A percentile compares a stretch with the other conserved stretches of the same genome.
Evolutionary conservation across 1,140 invertebrate species (phyloP).

Genomic region (Drosophila mojavensis): DNA sequence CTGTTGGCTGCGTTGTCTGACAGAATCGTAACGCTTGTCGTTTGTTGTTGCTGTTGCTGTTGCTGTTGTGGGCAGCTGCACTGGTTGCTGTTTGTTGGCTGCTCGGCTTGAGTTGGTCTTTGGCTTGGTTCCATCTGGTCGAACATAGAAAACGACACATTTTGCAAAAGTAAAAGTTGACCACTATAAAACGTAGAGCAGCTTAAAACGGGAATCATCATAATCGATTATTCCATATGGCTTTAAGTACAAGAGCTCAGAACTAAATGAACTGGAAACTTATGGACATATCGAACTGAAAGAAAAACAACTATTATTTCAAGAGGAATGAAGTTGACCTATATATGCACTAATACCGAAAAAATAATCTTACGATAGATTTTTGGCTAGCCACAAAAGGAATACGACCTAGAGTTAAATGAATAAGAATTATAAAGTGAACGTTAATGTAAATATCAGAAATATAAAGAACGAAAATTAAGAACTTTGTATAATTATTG

Average conservation of each 20-base stretch:
- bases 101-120: constrained; percentile 24
- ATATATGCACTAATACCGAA: too few relatives aligned
- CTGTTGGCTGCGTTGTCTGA: constrained; percentile 57
- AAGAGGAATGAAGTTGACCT: not conserved
- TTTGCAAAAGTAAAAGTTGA: constrained; percentile 58
- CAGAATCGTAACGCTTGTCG: constrained; percentile 68
- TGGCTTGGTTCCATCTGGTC: constrained; percentile 70
- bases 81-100: constrained; percentile 16
- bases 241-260: not conserved
- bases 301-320: not conserved
- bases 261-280: not conserved
- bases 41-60: constrained; percentile 15
- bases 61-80: constrained; percentile 63
- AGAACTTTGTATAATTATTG: too few relatives aligned
- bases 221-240: not conserved
- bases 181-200: constrained; percentile 27
- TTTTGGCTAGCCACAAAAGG: too few relatives aligned
- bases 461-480: too few relatives aligned
- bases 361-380: too few relatives aligned
- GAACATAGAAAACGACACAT: constrained; percentile 73
- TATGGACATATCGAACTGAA: too few relatives aligned
- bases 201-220: not conserved
- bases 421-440: too few relatives aligned
- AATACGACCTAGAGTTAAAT: too few relatives aligned
- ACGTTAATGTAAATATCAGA: too few relatives aligned